A percentile compares a stretch with the other conserved stretches of the same genome.
Evolutionary conservation across 2,888 invertebrate species (phyloP).

Genomic region (Pardosa pseudoannulata): DNA sequence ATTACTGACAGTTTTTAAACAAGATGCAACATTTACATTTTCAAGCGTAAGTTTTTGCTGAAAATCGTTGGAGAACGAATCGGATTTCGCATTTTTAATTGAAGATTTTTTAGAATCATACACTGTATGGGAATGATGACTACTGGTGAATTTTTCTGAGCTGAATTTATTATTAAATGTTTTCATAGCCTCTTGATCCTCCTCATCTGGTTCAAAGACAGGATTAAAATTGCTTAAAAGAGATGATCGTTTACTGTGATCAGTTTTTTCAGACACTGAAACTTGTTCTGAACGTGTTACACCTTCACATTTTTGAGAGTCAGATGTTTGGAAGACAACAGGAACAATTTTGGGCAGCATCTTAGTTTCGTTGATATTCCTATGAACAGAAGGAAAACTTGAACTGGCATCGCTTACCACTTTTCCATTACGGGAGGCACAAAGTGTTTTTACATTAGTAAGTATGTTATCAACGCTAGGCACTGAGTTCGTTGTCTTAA

Average conservation of each 20-base stretch:
- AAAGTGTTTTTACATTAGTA: slow-evolving; percentile 47
- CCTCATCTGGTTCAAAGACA: slow-evolving; percentile 31
- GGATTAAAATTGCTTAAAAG: slow-evolving; percentile 65
- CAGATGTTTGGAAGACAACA: slow-evolving; percentile 36
- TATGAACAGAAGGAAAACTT: slow-evolving; percentile 24
- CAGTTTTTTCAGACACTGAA: slow-evolving; percentile 19
- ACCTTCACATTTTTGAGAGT: slow-evolving; percentile 8
- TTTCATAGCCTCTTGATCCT: slow-evolving; percentile 3
- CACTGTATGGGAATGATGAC: slow-evolving; percentile 8
- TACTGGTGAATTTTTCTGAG: not conserved
- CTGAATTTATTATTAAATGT: not conserved
- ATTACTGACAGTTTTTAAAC: slow-evolving; percentile 27
- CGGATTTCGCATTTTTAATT: not conserved
- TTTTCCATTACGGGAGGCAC: slow-evolving; percentile 39
- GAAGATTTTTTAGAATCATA: slow-evolving; percentile 19
- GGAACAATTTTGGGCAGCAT: slow-evolving; percentile 21
- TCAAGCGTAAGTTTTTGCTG: slow-evolving; percentile 7
- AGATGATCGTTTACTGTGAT: slow-evolving; percentile 31
- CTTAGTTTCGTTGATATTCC: slow-evolving; percentile 29
- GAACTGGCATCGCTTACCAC: slow-evolving; percentile 19
- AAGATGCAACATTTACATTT: slow-evolving; percentile 9
- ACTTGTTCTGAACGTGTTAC: slow-evolving; percentile 51
- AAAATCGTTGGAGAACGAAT: not conserved
- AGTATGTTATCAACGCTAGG: slow-evolving; percentile 67
- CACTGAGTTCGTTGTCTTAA: slow-evolving; percentile 6